Conservation (phyloP, 2,113 vertebrate genomes). For the Zapus hudsonius region DNA sequence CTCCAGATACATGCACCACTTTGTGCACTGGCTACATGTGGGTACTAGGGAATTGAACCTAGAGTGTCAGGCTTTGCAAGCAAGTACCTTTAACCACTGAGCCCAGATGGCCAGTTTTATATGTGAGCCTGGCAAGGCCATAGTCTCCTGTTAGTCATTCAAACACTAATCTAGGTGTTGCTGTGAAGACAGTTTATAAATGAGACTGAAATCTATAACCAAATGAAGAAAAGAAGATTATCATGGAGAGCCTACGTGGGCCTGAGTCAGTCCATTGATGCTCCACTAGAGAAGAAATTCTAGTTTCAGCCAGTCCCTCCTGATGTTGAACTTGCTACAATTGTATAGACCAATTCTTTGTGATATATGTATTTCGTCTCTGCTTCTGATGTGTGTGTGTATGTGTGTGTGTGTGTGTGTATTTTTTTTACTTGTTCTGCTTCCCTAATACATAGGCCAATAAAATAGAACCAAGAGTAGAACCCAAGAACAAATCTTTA, state of each 20-base stretch:
- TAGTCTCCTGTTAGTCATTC: not conserved
- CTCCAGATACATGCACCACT: too few species aligned
- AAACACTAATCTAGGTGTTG: not conserved
- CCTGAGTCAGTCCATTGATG: not conserved
- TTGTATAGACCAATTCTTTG: not conserved
- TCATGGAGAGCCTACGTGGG: conserved; percentile 7
- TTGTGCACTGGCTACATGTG: too few species aligned
- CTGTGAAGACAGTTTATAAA: conserved; percentile 29
- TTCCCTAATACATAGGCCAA: not conserved
- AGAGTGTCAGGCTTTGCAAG: too few species aligned
- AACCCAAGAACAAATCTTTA: not conserved
- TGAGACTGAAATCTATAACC: not conserved
- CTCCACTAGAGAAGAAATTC: not conserved
- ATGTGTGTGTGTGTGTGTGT: not conserved
- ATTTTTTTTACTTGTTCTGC: not conserved
- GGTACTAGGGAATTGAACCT: too few species aligned
- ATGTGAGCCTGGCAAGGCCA: not conserved
- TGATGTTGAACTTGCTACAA: not conserved
- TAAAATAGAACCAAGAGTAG: conserved; percentile 12
- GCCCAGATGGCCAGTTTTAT: not conserved
- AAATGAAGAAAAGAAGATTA: conserved; percentile 50
- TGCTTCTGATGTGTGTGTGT: not conserved
- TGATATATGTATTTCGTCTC: not conserved
- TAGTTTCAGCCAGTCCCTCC: not conserved
- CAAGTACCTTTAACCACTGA: too few species aligned